A percentile compares a stretch with the other conserved stretches of the same genome.
Conservation (phyloP, 2,888 invertebrate genomes). For the Choristoneura rosaceana region DNA sequence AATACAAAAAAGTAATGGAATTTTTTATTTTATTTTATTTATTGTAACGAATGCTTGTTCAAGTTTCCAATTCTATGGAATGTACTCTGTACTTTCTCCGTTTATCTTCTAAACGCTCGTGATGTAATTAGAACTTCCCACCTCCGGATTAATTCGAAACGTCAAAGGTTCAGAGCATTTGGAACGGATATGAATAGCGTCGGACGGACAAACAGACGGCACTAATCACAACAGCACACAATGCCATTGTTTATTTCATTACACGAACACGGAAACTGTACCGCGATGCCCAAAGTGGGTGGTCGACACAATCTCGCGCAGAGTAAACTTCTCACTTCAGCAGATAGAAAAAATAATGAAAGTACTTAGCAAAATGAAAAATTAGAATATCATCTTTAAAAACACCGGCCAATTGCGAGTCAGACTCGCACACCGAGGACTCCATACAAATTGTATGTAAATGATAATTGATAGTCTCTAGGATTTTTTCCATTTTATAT, state of each 20-base stretch:
- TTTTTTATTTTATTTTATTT: not conserved
- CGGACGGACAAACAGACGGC: slow-evolving; percentile 70
- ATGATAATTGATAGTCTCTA: no score
- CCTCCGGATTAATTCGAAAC: slow-evolving; percentile 50
- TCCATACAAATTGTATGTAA: no score
- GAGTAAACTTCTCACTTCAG: not conserved
- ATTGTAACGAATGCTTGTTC: no score
- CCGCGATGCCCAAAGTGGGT: slow-evolving; percentile 71
- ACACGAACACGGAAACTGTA: slow-evolving; percentile 70
- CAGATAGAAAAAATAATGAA: not conserved
- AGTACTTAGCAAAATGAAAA: not conserved
- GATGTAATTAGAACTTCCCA: slow-evolving; percentile 39
- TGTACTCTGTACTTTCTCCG: not conserved
- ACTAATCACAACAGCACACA: slow-evolving; percentile 81
- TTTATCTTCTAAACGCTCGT: slow-evolving; percentile 5
- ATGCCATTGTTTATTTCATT: slow-evolving; percentile 79
- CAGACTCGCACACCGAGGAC: no score
- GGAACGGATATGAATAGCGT: slow-evolving; percentile 72
- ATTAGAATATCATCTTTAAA: not conserved
- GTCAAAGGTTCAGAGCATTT: slow-evolving; percentile 45
- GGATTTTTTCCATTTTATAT: no score
- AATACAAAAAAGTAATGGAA: not conserved
- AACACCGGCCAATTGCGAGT: no score
- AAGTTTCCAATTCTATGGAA: not conserved
- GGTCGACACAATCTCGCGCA: slow-evolving; percentile 60